Conservation (phyloP, 1,140 invertebrate species). For the Dysdera silvatica region DNA sequence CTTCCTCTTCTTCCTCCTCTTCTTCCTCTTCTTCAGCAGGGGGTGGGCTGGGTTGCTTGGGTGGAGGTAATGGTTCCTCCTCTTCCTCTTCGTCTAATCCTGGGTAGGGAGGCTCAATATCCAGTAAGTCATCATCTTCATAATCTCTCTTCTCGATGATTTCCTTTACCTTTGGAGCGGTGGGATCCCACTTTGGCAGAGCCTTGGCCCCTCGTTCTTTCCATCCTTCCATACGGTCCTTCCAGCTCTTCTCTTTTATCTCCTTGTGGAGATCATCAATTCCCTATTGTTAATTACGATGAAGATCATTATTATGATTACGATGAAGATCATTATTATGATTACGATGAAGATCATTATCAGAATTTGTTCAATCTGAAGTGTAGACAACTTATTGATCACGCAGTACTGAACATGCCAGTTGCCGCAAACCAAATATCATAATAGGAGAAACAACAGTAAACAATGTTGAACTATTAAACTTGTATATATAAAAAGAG, state of each 20-base stretch:
- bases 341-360: too few relatives aligned
- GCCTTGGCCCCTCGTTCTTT: conserved; percentile 49
- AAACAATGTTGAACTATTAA: too few relatives aligned
- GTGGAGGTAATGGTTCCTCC: conserved; percentile 17
- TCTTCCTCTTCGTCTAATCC: conserved; percentile 45
- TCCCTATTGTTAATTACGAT: too few relatives aligned
- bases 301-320: too few relatives aligned
- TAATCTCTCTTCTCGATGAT: conserved; percentile 35
- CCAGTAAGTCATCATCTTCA: conserved; percentile 36
- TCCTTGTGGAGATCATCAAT: conserved; percentile 74
- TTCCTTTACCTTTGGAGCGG: conserved; percentile 35
- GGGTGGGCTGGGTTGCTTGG: conserved; percentile 5
- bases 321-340: too few relatives aligned
- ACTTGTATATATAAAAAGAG: too few relatives aligned
- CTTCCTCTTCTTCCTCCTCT: conserved; percentile 33
- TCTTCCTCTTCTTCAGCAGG: conserved; percentile 31
- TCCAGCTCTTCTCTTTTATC: conserved; percentile 71
- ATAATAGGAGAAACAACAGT: too few relatives aligned
- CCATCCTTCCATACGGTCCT: conserved; percentile 74
- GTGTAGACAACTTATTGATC: too few relatives aligned
- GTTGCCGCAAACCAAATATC: too few relatives aligned
- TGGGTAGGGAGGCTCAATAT: conserved; percentile 32
- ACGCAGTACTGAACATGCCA: too few relatives aligned
- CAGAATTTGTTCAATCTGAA: too few relatives aligned
- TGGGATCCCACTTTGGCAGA: conserved; percentile 32